These are phyloP conservation scores for Eugnorisma glareosa DNA, from an alignment of 2,888 invertebrate species.

Conservation along the genomic window DNA sequence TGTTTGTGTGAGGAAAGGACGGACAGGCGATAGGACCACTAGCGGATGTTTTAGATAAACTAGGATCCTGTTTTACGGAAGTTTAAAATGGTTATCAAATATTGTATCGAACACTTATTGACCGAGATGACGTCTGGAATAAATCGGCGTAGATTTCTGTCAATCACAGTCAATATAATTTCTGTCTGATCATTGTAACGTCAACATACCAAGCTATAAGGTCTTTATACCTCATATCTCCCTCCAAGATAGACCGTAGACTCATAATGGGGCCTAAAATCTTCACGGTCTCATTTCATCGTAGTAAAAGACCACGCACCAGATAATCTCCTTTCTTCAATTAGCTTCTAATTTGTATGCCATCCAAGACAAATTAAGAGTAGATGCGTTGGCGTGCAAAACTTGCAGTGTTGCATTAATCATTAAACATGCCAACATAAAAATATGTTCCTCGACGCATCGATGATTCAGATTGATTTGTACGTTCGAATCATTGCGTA, in stretches of 20 bases:
- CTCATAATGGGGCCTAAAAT: too few species aligned
- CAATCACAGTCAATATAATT: not conserved
- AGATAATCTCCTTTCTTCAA: slow-evolving; percentile 3
- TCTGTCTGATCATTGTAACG: not conserved
- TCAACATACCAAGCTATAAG: not conserved
- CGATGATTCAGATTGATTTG: slow-evolving; percentile 54
- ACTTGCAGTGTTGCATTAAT: slow-evolving; percentile 55
- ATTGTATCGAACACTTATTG: not conserved
- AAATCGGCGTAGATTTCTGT: not conserved
- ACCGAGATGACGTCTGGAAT: not conserved
- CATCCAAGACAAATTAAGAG: slow-evolving; percentile 27
- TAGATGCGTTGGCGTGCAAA: slow-evolving; percentile 38
- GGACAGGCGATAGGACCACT: slow-evolving; percentile 39
- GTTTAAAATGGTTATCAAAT: not conserved
- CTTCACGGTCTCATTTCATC: not conserved
- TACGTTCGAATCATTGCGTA: slow-evolving; percentile 43
- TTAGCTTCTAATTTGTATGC: slow-evolving; percentile 30
- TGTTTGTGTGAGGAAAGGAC: slow-evolving; percentile 41
- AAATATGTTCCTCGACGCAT: slow-evolving; percentile 53
- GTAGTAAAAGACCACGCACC: not conserved
- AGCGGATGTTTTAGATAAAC: slow-evolving; percentile 46
- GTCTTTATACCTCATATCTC: not conserved
- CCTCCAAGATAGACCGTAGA: not conserved
- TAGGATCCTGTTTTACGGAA: slow-evolving; percentile 1
- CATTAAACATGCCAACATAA: slow-evolving; percentile 49